These are phyloP conservation scores for Blera fallax DNA, from an alignment of 2,888 invertebrate genomes.

Conservation along the genomic window DNA sequence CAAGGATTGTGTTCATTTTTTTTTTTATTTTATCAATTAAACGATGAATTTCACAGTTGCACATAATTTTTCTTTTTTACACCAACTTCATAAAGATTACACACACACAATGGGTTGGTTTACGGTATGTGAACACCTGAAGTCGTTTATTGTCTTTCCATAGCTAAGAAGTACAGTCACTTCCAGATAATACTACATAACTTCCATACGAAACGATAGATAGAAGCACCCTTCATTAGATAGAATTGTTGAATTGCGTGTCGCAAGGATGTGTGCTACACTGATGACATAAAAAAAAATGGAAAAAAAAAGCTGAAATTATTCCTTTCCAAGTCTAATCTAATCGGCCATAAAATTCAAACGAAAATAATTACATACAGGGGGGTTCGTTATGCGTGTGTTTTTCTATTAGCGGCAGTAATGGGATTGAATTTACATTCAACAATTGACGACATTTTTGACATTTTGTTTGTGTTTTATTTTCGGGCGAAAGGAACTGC, in stretches of 20 bases:
- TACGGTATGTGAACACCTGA: slow-evolving; percentile 67
- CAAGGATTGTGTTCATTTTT: slow-evolving; percentile 30
- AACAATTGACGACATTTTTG: slow-evolving; percentile 67
- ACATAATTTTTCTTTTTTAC: slow-evolving; percentile 70
- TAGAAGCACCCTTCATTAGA: slow-evolving; percentile 65
- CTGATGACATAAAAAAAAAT: slow-evolving; percentile 65
- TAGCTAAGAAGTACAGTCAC: slow-evolving; percentile 63
- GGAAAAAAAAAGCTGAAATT: slow-evolving; percentile 17
- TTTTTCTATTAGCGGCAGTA: slow-evolving; percentile 34
- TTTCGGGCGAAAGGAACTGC: not conserved
- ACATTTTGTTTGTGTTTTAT: slow-evolving; percentile 1
- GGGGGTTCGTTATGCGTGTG: slow-evolving; percentile 34
- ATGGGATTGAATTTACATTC: slow-evolving; percentile 53
- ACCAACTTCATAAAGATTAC: slow-evolving; percentile 63
- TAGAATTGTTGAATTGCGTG: slow-evolving; percentile 72
- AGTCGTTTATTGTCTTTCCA: slow-evolving; percentile 68
- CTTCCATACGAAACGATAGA: slow-evolving; percentile 1
- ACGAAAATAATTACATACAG: slow-evolving; percentile 61
- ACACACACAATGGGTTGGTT: slow-evolving; percentile 51
- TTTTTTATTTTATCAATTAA: slow-evolving; percentile 66
- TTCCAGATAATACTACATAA: not conserved
- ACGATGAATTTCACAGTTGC: slow-evolving; percentile 72
- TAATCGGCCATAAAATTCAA: slow-evolving; percentile 69
- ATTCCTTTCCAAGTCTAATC: slow-evolving; percentile 41
- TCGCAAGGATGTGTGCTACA: slow-evolving; percentile 45